Evolutionary conservation across 2,888 invertebrate genomes (phyloP).

Genomic region (Clostera curtula): DNA sequence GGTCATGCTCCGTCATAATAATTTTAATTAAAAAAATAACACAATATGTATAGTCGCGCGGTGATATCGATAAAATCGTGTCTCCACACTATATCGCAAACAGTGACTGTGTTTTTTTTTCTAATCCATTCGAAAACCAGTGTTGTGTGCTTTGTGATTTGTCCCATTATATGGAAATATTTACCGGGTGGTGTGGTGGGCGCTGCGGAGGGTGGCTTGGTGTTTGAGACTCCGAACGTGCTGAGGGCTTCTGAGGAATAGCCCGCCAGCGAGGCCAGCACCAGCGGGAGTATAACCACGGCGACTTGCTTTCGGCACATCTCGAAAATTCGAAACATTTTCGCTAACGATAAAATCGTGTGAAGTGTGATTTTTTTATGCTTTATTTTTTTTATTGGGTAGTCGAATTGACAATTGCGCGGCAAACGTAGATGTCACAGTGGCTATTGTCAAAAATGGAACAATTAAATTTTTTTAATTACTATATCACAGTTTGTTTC

Average conservation of each 20-base stretch:
- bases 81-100: constrained; percentile 1
- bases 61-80: constrained; percentile 14
- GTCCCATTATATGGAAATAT: too few relatives aligned
- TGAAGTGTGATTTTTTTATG: too few relatives aligned
- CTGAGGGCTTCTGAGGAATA: constrained; percentile 77
- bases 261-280: constrained; percentile 51
- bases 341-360: constrained; percentile 12
- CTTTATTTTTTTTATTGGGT: too few relatives aligned
- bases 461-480: too few relatives aligned
- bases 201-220: constrained; percentile 70
- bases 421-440: too few relatives aligned
- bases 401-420: too few relatives aligned
- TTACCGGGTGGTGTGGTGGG: constrained; percentile 77
- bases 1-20: constrained; percentile 10
- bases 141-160: constrained; percentile 22
- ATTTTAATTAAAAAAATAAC: constrained; percentile 6
- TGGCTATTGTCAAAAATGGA: too few relatives aligned
- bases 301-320: constrained; percentile 53
- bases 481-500: too few relatives aligned
- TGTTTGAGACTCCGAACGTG: constrained; percentile 80
- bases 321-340: constrained; percentile 41
- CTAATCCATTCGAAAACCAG: constrained; percentile 12
- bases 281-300: constrained; percentile 42
- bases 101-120: constrained; percentile 5
- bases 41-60: constrained; percentile 11